phyloP scores from a whole-genome alignment of 1,140 invertebrate species.

The Charaxes varanes region DNA sequence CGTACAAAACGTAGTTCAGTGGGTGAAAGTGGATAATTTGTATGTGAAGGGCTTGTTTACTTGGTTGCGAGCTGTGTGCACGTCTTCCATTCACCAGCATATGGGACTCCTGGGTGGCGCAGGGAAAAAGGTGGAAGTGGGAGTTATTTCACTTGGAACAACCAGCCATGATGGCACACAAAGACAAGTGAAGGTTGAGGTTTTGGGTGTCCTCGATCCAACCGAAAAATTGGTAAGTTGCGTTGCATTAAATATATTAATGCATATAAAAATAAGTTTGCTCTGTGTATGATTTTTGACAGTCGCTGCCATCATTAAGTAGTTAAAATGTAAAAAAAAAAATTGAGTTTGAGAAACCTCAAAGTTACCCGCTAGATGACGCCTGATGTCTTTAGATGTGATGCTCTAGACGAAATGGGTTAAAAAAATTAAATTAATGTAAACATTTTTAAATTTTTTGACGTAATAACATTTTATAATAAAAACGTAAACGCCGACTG shows the following conservation, averaged over 20 bases:
- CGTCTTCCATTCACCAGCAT: constrained; percentile 85
- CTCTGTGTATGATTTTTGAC: too few species aligned
- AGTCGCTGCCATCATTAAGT: too few species aligned
- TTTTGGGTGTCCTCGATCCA: constrained; percentile 88
- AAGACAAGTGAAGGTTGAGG: constrained; percentile 91
- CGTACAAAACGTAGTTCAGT: constrained; percentile 89
- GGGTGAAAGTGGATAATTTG: constrained; percentile 83
- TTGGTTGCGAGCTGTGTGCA: constrained; percentile 85
- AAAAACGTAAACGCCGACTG: too few species aligned
- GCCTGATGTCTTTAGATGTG: too few species aligned
- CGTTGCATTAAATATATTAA: too few species aligned
- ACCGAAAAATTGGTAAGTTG: constrained; percentile 79
- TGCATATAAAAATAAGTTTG: too few species aligned
- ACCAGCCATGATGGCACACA: constrained; percentile 88
- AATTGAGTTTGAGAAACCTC: too few species aligned
- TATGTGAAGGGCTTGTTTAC: constrained; percentile 80
- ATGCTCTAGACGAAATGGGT: too few species aligned
- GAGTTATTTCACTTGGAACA: constrained; percentile 91
- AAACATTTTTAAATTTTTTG: constrained; percentile 4
- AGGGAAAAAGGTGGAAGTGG: constrained; percentile 82
- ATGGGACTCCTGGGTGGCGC: constrained; percentile 81
- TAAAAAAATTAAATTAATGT: too few species aligned
- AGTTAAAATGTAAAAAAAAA: too few species aligned
- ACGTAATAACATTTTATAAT: too few species aligned
- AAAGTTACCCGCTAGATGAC: too few species aligned